Evolutionary conservation across 2,113 vertebrate genomes (phyloP), one percentile per base, ranked within the genome.

Genomic region (Platysternon megacephalum): DNA sequence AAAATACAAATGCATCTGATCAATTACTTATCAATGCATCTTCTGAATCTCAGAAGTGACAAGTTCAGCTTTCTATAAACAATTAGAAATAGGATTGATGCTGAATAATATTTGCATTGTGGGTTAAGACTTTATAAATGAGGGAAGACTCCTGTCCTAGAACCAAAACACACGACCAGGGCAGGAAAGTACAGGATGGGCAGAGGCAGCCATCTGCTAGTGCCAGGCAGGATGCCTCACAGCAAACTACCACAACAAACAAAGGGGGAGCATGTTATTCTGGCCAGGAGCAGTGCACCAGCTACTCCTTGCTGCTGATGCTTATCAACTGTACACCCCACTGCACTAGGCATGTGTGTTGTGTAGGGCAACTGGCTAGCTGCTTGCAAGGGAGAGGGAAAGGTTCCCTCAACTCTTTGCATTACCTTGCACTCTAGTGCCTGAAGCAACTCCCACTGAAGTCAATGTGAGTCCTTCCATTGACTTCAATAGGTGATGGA

Each of bases 91-190:
- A 2, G 86, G 26, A 12, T 81, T 53, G 92, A 74, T n/a, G 61
- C 44, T 61, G 51, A 93, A 82, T 51, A 87, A 44, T 2, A 82
- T n/a, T 53, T 79, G 68, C 51, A 85, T 3, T 3, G 48, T 76
- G 29, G 65, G 19, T n/a, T 79, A 35, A 24, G 29, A 19, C 56
- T 65, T 13, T n/a, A 6, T 56, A 61, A 81, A 88, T 82, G 53
- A 91, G 19, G n/a, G 84, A 85, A 1, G 92, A 89, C 85, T 46
- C 14, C 55, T 92, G 85, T 88, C 96, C 58, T 68, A 79, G 91
- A 92, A 86, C 90, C 83, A 89, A 96, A 53, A 93, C 92, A 95
- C 87, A 88, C 90, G 88, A 94, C 72, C 79, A 89, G 88, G 74
- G 85, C 29, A 42, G 28, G 76, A 24, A 82, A 68, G 79, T 2